Base-by-base conservation (phyloP, 2,113 vertebrate species). In the Lota lota region DNA sequence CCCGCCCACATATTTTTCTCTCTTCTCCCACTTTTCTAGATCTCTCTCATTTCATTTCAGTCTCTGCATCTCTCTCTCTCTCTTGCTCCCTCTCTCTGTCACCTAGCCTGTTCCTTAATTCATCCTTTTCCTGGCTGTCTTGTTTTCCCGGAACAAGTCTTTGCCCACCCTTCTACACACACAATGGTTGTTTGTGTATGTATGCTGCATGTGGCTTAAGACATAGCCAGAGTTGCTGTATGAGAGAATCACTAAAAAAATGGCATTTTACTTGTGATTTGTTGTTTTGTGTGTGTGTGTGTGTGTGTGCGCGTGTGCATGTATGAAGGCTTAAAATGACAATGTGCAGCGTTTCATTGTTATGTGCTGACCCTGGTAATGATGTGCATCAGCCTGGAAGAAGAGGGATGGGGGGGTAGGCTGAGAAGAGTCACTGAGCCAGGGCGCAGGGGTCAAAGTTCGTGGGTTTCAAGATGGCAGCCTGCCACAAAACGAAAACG, bases 1-100 rank as follows among this genome's bases (percentile, higher is more conserved):
- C 92, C 93, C 92, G 86, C 92, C 93, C 91, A 90, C 86, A 90
- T 89, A 88, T 71, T 67, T 47, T 61, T 40, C 22, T 64, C 63
- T 60, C 21, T 20, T 5, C 47, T 18, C 73, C 14, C 66, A 19
- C 21, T 58, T 16, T 33, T 36, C 75, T 51, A 59, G 20, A 68
- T 58, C 64, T 36, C 75, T 66, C 88, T 88, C 88, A 58, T 28
- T 1, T 66, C 60, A 21, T 28, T 1, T 66, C 60, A 21, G n/a
- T 59, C 56, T 53, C 63, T 56, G 22, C 17, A 22, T 33, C 60
- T 28, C 40, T 22, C 69, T 63, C 82, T 69, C 64, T 74, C 64
- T 67, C 71, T 61, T 81, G 68, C 64, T 67, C 33, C 10, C 40
- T 47, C 5, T 11, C 3, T 47, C 3, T 47, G 40, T 14, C 40